Evolutionary conservation across 2,113 vertebrate genomes (phyloP).

Genomic region (Daubentonia madagascariensis): DNA sequence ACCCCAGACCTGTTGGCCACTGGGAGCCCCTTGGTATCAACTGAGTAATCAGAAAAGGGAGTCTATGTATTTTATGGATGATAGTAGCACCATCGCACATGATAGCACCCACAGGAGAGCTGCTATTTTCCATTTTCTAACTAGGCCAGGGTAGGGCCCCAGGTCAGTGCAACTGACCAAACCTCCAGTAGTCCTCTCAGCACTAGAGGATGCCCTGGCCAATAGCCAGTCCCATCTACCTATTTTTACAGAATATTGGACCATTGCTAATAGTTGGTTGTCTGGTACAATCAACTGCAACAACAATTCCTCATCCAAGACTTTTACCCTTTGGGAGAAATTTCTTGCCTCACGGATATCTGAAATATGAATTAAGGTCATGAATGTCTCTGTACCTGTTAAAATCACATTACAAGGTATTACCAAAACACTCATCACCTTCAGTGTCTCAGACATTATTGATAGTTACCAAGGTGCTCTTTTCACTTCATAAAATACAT

Average conservation of each 20-base stretch:
- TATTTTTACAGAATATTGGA: not conserved
- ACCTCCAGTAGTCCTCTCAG: not conserved
- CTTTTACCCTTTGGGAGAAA: not conserved
- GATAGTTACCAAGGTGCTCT: not conserved
- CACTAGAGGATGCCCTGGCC: not conserved
- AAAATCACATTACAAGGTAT: not conserved
- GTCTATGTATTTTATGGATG: not conserved
- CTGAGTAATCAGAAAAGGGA: not conserved
- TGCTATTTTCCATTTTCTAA: not conserved
- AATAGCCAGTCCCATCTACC: not conserved
- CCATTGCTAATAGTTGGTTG: not conserved
- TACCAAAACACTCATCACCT: not conserved
- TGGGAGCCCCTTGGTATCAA: not conserved
- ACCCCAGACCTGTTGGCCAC: not conserved
- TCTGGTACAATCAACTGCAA: not conserved
- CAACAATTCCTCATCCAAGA: not conserved
- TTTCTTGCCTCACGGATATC: not conserved
- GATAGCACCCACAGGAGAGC: not conserved
- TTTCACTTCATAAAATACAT: not conserved
- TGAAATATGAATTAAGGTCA: conserved; percentile 1
- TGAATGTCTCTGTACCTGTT: not conserved
- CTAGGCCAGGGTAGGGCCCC: not conserved
- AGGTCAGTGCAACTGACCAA: not conserved
- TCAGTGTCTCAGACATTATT: not conserved
- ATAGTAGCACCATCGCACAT: not conserved